Percentiles rank a stretch among this genome's conserved stretches.
Evolutionary conservation across 35 echinoderm and acorn worm genomes (phyloP).

Genomic region (Heliocidaris tuberculata): DNA sequence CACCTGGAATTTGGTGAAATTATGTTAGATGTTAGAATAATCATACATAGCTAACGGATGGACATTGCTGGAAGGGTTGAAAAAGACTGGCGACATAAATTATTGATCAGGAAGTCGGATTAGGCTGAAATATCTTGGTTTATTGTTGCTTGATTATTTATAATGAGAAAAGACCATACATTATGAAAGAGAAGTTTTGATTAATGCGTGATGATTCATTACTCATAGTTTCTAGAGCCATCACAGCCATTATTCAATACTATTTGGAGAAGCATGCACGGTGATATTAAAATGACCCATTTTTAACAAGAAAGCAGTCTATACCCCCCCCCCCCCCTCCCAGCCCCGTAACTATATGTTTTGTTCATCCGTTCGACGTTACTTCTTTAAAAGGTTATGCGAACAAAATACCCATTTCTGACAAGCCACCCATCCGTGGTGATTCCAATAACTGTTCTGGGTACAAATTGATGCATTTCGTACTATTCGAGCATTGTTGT

Average conservation of each 20-base stretch:
- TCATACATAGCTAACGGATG: background rate
- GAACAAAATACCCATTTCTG: background rate
- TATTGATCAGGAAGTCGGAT: background rate
- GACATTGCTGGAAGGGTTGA: background rate
- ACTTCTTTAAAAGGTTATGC: background rate
- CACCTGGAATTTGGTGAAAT: background rate
- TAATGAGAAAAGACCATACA: background rate
- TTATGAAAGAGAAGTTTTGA: too few species aligned
- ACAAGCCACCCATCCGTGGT: background rate
- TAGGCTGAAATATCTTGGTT: background rate
- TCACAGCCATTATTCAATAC: too few species aligned
- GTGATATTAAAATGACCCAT: background rate
- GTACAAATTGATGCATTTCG: background rate
- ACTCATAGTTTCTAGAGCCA: background rate
- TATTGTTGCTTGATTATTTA: background rate
- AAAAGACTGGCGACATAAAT: background rate
- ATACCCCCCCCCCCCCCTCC: too few species aligned
- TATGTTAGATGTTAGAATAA: background rate
- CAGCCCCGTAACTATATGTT: background rate
- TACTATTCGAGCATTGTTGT: background rate
- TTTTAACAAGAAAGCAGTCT: too few species aligned
- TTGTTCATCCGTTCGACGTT: background rate
- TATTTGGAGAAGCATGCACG: too few species aligned
- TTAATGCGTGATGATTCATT: background rate
- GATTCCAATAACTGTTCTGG: background rate